Percentiles rank a stretch among this genome's conserved stretches.
phyloP scores from a whole-genome alignment of 1,140 invertebrate genomes.

The Myzus persicae region DNA sequence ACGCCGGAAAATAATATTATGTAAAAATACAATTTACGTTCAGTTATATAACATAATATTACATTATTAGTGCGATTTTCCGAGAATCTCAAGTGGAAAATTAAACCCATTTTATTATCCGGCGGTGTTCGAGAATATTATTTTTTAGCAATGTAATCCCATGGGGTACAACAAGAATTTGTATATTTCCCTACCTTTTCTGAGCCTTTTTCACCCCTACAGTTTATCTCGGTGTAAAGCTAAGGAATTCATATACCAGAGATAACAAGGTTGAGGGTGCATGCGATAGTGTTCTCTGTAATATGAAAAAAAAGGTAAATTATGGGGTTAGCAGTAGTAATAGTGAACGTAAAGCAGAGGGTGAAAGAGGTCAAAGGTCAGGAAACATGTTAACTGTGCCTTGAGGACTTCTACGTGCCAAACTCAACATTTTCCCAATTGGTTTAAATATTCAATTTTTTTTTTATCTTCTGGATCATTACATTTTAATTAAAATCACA shows the following conservation, averaged over 20 bases:
- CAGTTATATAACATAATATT: not conserved
- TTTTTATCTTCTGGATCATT: not conserved
- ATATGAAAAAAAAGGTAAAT: conserved; percentile 17
- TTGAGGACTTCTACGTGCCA: not conserved
- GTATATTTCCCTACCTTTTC: conserved; percentile 8
- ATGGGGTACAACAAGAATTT: not conserved
- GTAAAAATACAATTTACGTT: not conserved
- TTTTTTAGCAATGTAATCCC: conserved; percentile 33
- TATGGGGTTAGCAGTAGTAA: not conserved
- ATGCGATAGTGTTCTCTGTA: not conserved
- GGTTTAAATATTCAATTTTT: not conserved
- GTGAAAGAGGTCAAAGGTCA: conserved; percentile 21
- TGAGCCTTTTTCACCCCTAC: not conserved
- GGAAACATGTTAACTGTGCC: not conserved
- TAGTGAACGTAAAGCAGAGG: not conserved
- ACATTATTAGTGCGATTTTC: conserved; percentile 9
- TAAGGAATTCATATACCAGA: not conserved
- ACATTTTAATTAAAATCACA: conserved; percentile 25
- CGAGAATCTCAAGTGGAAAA: conserved; percentile 39
- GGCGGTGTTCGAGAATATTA: conserved; percentile 29
- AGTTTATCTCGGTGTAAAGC: conserved; percentile 14
- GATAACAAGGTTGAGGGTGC: conserved; percentile 3
- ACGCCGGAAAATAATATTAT: conserved; percentile 8
- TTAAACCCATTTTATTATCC: conserved; percentile 39
- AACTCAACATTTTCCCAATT: not conserved